These are phyloP conservation scores for Orestias chungarensis DNA, from an alignment of 2,797 vertebrate species.

Conservation along the genomic window DNA sequence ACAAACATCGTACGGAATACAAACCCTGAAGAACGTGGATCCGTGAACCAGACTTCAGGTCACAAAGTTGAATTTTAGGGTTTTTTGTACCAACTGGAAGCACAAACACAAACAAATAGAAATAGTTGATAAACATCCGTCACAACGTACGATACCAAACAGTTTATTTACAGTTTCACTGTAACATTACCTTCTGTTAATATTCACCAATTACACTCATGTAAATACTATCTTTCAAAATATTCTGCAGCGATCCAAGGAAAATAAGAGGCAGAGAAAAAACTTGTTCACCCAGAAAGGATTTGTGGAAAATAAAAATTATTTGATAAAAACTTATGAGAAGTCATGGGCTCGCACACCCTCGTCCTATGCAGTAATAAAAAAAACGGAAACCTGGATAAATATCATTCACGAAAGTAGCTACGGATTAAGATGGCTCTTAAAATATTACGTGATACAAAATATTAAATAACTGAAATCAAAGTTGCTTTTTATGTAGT, in stretches of 20 bases:
- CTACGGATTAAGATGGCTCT: not conserved
- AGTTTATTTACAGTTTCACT: not conserved
- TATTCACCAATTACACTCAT: not conserved
- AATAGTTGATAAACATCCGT: not conserved
- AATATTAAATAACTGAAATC: not conserved
- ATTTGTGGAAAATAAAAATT: conserved; percentile 35
- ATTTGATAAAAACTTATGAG: conserved; percentile 23
- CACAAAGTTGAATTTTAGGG: conserved; percentile 96
- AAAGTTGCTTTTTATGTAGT: conserved; percentile 24
- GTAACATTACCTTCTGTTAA: not conserved
- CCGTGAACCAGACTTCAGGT: conserved; percentile 95
- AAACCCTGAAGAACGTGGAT: conserved; percentile 94
- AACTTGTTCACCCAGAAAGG: conserved; percentile 43
- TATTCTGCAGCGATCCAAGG: not conserved
- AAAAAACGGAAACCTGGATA: not conserved
- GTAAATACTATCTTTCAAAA: not conserved
- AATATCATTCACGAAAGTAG: not conserved
- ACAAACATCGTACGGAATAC: conserved; percentile 26
- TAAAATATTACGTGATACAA: conserved; percentile 13
- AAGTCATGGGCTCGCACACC: conserved; percentile 24
- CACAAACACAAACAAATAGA: conserved; percentile 9
- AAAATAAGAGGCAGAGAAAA: not conserved
- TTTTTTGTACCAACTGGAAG: conserved; percentile 94
- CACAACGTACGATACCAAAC: not conserved
- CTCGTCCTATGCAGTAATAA: not conserved